phyloP scores from a whole-genome alignment of 2,888 invertebrate genomes.

The Trichogramma evanescens region DNA sequence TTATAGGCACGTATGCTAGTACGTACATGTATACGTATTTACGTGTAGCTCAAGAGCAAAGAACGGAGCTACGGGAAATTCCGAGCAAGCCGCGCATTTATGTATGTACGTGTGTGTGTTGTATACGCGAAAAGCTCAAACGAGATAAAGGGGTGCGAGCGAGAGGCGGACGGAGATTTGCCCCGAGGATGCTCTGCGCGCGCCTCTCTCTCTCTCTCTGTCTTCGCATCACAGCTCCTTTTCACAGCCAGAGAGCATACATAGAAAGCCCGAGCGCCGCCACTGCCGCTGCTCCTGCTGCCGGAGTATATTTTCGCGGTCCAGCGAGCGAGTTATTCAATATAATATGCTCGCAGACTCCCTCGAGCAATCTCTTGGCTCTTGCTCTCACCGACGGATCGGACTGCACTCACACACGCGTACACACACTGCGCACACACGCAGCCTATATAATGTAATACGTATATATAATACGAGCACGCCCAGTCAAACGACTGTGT shows the following conservation, averaged over 20 bases:
- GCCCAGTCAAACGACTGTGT: no score
- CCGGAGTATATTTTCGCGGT: conserved; percentile 47
- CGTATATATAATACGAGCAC: no score
- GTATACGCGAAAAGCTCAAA: not conserved
- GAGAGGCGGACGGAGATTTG: conserved; percentile 29
- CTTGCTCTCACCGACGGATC: conserved; percentile 15
- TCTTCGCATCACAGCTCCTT: no score
- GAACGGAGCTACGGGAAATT: no score
- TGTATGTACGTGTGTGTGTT: not conserved
- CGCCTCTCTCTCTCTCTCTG: conserved; percentile 2
- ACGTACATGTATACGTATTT: no score
- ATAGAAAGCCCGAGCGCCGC: no score
- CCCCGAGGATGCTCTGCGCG: conserved; percentile 32
- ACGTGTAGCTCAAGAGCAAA: no score
- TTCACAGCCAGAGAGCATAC: no score
- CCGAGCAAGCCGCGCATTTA: no score
- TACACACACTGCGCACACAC: not conserved
- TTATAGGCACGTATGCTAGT: no score
- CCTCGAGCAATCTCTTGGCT: conserved; percentile 43
- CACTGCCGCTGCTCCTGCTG: conserved; percentile 6
- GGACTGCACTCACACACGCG: not conserved
- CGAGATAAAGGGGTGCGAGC: not conserved
- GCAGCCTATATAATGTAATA: not conserved
- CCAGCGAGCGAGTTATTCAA: conserved; percentile 49
- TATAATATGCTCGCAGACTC: conserved; percentile 44